Base-by-base conservation (phyloP, 2,888 invertebrate species). In the Sylvicola fuscatus region DNA sequence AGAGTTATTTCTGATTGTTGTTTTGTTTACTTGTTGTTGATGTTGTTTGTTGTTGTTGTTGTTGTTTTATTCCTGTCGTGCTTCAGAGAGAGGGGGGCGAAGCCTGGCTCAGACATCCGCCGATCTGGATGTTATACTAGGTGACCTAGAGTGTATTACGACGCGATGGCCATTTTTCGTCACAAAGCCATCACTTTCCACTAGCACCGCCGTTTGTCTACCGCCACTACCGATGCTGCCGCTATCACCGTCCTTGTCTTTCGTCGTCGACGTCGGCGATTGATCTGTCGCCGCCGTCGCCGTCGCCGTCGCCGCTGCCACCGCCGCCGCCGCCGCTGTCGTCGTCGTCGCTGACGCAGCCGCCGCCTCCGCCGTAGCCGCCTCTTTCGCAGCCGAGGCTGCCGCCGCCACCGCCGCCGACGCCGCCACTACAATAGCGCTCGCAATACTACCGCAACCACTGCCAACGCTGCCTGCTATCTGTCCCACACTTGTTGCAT, bases 141-240 rank as follows among this genome's bases (percentile, higher is more conserved):
- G 78, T 56, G 83, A 84, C 58, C 81, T 75, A 62, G 76, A 80
- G 64, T 81, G 81, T 59, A 86, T 77, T 61, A 87, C 83, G 62
- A 87, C 86, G 60, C 82, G 80, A 65, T 83, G 84, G 52, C 79
- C 81, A 60, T 84, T 86, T 66, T 79, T 80, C 51, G 78, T 80
- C 50, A 78, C 71, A 58, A 72, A 79, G 43, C 79, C 76, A 58
- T 82, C 83, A 60, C 76, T 75, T 60, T 79, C 78, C 53, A 86
- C 77, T 54, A 86, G 66, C 54, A 86, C 84, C 50, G 82, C 81
- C 48, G 86, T 84, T 56, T 84, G 78, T 44, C 72, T 68, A 40
- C 47, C 46, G 41, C 46, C 39, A 39, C 44, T 44, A 38, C 52
- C 52, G 34, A 47, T 46, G 43, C 50, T 53, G 41, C 47, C 40